Conservation (phyloP, 2,888 invertebrate genomes). For the Hanleya hanleyi region DNA sequence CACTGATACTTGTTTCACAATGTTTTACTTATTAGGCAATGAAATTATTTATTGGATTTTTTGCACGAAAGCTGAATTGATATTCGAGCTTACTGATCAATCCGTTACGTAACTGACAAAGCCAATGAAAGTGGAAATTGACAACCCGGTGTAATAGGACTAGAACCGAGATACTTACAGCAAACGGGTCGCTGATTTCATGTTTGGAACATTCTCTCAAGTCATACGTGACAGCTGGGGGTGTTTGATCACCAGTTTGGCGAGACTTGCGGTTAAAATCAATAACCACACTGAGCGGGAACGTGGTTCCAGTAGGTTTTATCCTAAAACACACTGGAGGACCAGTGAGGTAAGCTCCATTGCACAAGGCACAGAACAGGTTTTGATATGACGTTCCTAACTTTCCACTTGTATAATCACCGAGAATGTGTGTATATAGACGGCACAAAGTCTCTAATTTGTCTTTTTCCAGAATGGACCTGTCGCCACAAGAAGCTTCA, state of each 20-base stretch:
- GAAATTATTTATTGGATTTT: too few relatives aligned
- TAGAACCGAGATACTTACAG: neutral
- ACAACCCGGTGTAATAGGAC: too few relatives aligned
- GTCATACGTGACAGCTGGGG: neutral
- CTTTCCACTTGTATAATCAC: neutral
- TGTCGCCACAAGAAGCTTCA: neutral
- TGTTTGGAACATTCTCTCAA: neutral
- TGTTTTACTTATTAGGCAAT: neutral
- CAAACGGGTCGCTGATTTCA: neutral
- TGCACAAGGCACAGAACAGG: conserved; percentile 35
- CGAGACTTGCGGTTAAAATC: neutral
- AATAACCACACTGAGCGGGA: neutral
- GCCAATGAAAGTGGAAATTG: too few relatives aligned
- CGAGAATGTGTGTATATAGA: neutral
- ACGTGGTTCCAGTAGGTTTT: neutral
- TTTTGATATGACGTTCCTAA: conserved; percentile 24
- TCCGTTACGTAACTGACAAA: too few relatives aligned
- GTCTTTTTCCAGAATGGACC: conserved; percentile 12
- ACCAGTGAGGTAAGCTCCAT: neutral
- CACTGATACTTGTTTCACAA: too few relatives aligned
- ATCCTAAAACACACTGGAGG: neutral
- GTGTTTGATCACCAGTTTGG: too few relatives aligned
- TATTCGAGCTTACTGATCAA: too few relatives aligned
- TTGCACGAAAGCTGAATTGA: too few relatives aligned
- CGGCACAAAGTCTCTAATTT: conserved; percentile 5